Evolutionary conservation across 2,888 invertebrate species (phyloP).

Genomic region (Pseudococcus longispinus): DNA sequence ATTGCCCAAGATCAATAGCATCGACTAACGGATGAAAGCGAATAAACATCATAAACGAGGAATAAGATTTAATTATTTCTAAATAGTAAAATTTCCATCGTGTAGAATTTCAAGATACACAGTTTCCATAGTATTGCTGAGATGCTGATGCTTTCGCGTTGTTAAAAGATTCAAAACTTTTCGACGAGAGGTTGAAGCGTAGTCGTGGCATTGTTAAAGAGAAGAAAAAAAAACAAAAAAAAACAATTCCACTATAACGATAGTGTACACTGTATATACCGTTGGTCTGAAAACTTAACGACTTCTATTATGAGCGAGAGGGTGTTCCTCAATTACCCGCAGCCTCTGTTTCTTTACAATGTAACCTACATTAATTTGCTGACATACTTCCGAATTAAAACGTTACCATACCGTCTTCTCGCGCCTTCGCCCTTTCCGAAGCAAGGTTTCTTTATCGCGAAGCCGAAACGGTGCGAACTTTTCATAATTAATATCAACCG

Average conservation of each 20-base stretch:
- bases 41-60: not conserved
- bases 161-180: constrained; percentile 23
- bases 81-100: constrained; percentile 1
- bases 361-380: constrained; percentile 35
- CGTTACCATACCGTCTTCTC: not conserved
- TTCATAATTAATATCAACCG: constrained; percentile 27
- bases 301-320: constrained; percentile 25
- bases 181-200: constrained; percentile 1
- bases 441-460: not conserved
- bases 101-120: not conserved
- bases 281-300: constrained; percentile 34
- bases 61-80: not conserved
- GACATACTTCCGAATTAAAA: constrained; percentile 27
- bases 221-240: not conserved
- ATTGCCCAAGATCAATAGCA: not conserved
- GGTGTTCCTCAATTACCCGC: constrained; percentile 31
- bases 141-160: not conserved
- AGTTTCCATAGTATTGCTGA: not conserved
- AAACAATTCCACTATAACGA: not conserved
- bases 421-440: not conserved
- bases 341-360: not conserved
- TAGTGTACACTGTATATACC: not conserved
- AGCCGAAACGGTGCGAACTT: not conserved
- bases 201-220: not conserved
- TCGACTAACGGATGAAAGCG: not conserved